These are phyloP conservation scores for Chrysopa pallens DNA, from an alignment of 1,140 invertebrate genomes.

Conservation along the genomic window DNA sequence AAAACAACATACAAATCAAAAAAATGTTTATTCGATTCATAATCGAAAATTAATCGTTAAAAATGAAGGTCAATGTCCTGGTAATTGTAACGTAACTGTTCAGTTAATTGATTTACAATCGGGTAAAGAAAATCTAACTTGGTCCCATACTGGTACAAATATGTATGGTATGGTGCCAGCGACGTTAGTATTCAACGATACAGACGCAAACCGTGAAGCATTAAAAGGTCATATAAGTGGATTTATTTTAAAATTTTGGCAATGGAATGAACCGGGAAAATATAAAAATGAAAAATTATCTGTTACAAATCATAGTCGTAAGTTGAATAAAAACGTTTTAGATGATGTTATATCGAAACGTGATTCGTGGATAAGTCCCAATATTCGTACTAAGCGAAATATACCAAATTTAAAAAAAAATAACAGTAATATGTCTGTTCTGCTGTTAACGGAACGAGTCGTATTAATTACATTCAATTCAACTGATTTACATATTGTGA, in stretches of 20 bases:
- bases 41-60: conserved; percentile 36
- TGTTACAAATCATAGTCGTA: background rate
- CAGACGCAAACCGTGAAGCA: conserved; percentile 16
- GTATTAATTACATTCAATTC: conserved; percentile 56
- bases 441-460: conserved; percentile 47
- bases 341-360: background rate
- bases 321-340: background rate
- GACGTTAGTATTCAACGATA: conserved; percentile 32
- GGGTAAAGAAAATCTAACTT: conserved; percentile 29
- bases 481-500: conserved; percentile 47
- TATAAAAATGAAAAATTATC: conserved; percentile 1
- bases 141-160: conserved; percentile 34
- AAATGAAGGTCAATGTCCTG: conserved; percentile 44
- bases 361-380: background rate
- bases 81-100: conserved; percentile 37
- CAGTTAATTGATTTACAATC: conserved; percentile 35
- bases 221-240: conserved; percentile 38
- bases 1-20: conserved; percentile 22
- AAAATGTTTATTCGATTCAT: conserved; percentile 30
- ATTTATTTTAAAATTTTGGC: conserved; percentile 65
- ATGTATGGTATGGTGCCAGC: conserved; percentile 47
- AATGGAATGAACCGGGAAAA: conserved; percentile 31
- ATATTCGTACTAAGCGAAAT: conserved; percentile 6
- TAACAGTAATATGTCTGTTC: conserved; percentile 15
- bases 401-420: conserved; percentile 7